phyloP scores from a whole-genome alignment of 2,888 invertebrate species.

The Acrobasis consociella region DNA sequence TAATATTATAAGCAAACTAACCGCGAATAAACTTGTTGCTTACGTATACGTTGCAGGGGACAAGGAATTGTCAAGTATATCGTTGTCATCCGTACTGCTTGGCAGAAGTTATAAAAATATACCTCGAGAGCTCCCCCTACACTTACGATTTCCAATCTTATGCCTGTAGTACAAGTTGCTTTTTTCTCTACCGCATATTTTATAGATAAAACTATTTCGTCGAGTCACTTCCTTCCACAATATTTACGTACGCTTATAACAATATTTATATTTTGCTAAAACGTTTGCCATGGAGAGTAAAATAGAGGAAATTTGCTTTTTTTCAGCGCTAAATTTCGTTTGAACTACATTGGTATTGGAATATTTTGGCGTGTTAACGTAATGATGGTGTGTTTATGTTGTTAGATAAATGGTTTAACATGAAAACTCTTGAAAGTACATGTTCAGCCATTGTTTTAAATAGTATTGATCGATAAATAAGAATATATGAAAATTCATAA shows the following conservation, averaged over 20 bases:
- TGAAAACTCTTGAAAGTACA: no score
- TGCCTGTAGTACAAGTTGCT: neutral
- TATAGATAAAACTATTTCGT: conserved; percentile 27
- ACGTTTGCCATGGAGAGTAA: conserved; percentile 9
- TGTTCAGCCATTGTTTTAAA: no score
- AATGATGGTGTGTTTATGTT: no score
- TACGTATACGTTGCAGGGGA: conserved; percentile 17
- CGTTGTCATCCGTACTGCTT: conserved; percentile 18
- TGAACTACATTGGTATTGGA: neutral
- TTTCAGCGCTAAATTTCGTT: neutral
- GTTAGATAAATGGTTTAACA: no score
- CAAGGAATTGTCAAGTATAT: conserved; percentile 23
- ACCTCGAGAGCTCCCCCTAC: neutral
- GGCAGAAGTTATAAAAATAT: conserved; percentile 22
- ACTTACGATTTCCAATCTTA: conserved; percentile 8
- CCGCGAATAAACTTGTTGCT: conserved; percentile 25
- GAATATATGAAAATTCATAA: no score
- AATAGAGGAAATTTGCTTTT: conserved; percentile 13
- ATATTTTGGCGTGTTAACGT: neutral
- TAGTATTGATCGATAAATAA: no score
- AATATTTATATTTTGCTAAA: conserved; percentile 23
- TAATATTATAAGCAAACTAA: conserved; percentile 14
- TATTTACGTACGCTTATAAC: conserved; percentile 28
- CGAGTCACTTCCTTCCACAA: conserved; percentile 27
- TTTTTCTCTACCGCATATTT: neutral